Percentiles rank a stretch among this genome's conserved stretches.
Conservation (phyloP, 2,888 invertebrate genomes). For the Caenorhabditis parvicauda region DNA sequence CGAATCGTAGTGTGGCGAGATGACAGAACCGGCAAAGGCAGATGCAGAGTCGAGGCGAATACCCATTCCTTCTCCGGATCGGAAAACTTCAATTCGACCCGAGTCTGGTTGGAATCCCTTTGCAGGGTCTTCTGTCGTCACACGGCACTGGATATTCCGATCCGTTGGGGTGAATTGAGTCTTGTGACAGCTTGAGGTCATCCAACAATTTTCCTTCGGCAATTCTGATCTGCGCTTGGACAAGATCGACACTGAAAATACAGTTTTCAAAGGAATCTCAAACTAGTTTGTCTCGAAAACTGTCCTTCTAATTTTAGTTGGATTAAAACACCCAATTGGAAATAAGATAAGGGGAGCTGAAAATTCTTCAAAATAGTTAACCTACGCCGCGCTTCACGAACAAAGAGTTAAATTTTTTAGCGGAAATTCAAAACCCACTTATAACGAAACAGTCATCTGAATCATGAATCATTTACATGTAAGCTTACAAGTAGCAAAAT, state of each 20-base stretch:
- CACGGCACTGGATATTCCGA: conserved; percentile 92
- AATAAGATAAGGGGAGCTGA: too few species aligned
- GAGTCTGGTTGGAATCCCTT: conserved; percentile 96
- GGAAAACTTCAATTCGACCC: conserved; percentile 84
- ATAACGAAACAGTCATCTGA: too few species aligned
- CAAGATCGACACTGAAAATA: conserved; percentile 80
- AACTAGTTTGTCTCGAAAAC: too few species aligned
- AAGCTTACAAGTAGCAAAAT: too few species aligned
- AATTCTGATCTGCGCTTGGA: conserved; percentile 91
- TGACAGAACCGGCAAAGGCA: conserved; percentile 86
- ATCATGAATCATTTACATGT: too few species aligned
- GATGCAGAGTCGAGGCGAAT: conserved; percentile 95
- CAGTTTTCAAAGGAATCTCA: too few species aligned
- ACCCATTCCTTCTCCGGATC: conserved; percentile 98
- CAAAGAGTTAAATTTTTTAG: too few species aligned
- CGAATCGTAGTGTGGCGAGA: conserved; percentile 97
- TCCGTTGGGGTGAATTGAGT: conserved; percentile 71
- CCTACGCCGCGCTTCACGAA: too few species aligned
- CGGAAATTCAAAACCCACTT: too few species aligned
- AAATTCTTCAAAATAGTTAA: too few species aligned
- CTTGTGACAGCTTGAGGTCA: conserved; percentile 82
- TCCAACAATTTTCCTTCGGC: conserved; percentile 91
- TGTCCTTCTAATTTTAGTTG: neutral
- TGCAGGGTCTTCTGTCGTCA: conserved; percentile 97
- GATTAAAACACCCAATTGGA: too few species aligned